Conservation (phyloP, 2,888 invertebrate species). For the Mycalesis mineus region DNA sequence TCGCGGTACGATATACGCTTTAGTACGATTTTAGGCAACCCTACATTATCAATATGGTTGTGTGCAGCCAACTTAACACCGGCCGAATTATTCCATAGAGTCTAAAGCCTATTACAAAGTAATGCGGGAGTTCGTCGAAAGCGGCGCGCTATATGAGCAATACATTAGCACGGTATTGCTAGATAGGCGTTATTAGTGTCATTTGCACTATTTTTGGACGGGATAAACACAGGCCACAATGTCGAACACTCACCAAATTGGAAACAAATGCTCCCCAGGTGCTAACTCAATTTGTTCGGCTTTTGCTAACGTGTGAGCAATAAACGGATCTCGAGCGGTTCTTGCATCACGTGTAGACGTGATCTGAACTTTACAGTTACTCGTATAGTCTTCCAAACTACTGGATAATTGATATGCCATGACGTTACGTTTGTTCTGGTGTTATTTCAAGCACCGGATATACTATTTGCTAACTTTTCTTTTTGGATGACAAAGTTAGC, state of each 20-base stretch:
- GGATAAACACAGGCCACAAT: constrained; percentile 72
- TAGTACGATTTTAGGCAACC: no score
- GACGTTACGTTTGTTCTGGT: neutral
- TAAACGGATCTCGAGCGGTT: constrained; percentile 44
- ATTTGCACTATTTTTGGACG: constrained; percentile 75
- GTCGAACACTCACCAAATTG: constrained; percentile 69
- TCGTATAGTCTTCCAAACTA: constrained; percentile 20
- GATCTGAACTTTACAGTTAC: constrained; percentile 29
- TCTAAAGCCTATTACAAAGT: constrained; percentile 6
- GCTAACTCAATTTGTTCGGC: constrained; percentile 75
- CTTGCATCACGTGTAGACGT: constrained; percentile 43
- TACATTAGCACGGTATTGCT: constrained; percentile 61
- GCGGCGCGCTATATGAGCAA: constrained; percentile 58
- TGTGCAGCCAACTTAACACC: no score
- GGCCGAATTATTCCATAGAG: constrained; percentile 2
- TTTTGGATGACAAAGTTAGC: no score
- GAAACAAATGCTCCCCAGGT: constrained; percentile 64
- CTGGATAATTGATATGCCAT: constrained; percentile 1
- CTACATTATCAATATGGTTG: no score
- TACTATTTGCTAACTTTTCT: no score
- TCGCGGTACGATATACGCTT: no score
- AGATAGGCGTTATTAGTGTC: constrained; percentile 72
- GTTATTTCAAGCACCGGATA: no score
- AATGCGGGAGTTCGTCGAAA: constrained; percentile 33
- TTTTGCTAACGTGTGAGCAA: constrained; percentile 75